A percentile compares a stretch with the other conserved stretches of the same genome.
These are phyloP conservation scores for Oryzias javanicus DNA, from an alignment of 2,113 vertebrate species.

Conservation along the genomic window DNA sequence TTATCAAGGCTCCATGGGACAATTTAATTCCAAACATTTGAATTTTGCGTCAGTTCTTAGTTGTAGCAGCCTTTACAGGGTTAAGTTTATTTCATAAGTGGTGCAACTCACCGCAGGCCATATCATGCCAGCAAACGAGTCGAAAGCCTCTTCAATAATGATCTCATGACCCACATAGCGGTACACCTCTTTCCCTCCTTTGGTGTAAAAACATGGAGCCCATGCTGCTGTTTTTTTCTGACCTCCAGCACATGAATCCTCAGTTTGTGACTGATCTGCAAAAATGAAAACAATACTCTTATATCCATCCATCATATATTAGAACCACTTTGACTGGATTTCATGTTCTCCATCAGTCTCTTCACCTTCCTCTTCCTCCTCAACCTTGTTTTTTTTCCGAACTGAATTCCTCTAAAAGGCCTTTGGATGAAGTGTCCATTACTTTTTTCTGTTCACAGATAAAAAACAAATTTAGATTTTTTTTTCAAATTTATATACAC, in stretches of 20 bases:
- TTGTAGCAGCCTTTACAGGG: too few species aligned
- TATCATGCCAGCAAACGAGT: conserved; percentile 63
- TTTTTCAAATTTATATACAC: too few species aligned
- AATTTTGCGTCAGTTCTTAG: too few species aligned
- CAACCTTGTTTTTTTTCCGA: not conserved
- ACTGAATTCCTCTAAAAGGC: conserved; percentile 4
- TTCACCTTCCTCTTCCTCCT: conserved; percentile 8
- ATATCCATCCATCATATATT: not conserved
- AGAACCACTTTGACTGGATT: not conserved
- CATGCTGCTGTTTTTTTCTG: conserved; percentile 26
- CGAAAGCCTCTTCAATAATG: conserved; percentile 56
- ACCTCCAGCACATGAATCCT: conserved; percentile 9
- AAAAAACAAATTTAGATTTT: too few species aligned
- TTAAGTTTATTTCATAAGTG: not conserved
- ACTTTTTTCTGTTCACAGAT: too few species aligned
- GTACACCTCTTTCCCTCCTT: conserved; percentile 47
- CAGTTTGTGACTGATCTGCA: conserved; percentile 23
- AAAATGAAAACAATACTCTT: conserved; percentile 3
- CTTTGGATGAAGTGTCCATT: conserved; percentile 38
- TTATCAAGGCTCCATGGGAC: too few species aligned
- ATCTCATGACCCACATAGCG: conserved; percentile 62
- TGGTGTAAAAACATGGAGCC: conserved; percentile 51
- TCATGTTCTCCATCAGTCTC: conserved; percentile 1
- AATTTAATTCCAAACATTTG: too few species aligned
- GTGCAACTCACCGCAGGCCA: conserved; percentile 70